Conservation (phyloP, 2,113 vertebrate species). For the Daubentonia madagascariensis region DNA sequence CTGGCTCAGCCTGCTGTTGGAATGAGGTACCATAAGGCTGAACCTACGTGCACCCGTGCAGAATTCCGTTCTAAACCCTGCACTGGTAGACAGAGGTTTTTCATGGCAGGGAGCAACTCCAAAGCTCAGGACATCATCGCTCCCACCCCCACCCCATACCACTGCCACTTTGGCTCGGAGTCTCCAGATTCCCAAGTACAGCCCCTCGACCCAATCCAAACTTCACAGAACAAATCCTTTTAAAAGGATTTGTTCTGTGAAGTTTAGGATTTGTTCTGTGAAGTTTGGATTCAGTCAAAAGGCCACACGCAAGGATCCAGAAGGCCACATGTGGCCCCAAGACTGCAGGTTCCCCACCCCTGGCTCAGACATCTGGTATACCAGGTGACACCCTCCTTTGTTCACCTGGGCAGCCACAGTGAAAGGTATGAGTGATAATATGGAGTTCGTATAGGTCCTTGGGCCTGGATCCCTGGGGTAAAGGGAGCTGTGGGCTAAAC, state of each 20-base stretch:
- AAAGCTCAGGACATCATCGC: neutral
- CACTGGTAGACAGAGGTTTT: neutral
- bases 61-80: neutral
- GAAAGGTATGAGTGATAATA: neutral
- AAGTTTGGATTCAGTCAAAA: too few relatives aligned
- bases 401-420: neutral
- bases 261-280: too few relatives aligned
- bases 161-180: neutral
- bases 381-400: neutral
- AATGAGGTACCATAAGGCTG: too few relatives aligned
- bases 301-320: too few relatives aligned
- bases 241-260: too few relatives aligned
- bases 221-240: too few relatives aligned
- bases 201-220: too few relatives aligned
- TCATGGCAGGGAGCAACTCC: neutral
- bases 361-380: neutral
- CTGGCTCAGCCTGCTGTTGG: neutral
- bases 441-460: neutral
- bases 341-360: too few relatives aligned
- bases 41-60: accelerated
- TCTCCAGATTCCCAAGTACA: too few relatives aligned
- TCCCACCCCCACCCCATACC: accelerated
- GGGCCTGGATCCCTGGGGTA: neutral
- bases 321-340: too few relatives aligned
- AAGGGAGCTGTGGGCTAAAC: neutral